Conservation (phyloP, 1,140 invertebrate species). For the Ips nitidus region DNA sequence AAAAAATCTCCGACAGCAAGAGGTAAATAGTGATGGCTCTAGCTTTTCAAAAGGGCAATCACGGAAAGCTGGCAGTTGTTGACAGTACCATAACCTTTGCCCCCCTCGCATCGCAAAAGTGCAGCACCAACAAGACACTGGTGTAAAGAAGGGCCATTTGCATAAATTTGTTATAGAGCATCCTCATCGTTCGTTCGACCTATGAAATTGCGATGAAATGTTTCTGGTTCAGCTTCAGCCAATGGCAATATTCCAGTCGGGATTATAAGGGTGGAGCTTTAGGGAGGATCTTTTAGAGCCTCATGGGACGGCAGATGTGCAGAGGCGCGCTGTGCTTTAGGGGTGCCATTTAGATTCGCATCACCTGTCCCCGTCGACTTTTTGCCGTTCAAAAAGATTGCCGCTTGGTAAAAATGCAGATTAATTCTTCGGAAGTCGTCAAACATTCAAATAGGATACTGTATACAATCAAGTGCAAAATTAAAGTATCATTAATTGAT, state of each 20-base stretch:
- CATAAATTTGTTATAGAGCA: conserved; percentile 37
- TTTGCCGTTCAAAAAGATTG: conserved; percentile 22
- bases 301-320: conserved; percentile 36
- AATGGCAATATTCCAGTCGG: conserved; percentile 9
- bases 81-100: conserved; percentile 34
- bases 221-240: background rate
- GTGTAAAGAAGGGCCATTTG: conserved; percentile 39
- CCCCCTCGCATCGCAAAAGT: conserved; percentile 36
- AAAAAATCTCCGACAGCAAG: conserved; percentile 20
- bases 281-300: conserved; percentile 30
- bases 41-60: conserved; percentile 37
- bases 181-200: conserved; percentile 33
- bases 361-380: conserved; percentile 30
- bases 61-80: conserved; percentile 29
- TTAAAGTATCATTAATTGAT: too few species aligned
- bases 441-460: too few species aligned
- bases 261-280: conserved; percentile 22
- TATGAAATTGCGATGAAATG: conserved; percentile 26
- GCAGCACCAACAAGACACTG: conserved; percentile 38
- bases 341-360: conserved; percentile 29
- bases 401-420: conserved; percentile 6
- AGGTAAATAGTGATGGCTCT: conserved; percentile 20
- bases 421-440: background rate
- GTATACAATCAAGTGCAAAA: too few species aligned
- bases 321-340: conserved; percentile 32